phyloP scores from a whole-genome alignment of 2,888 invertebrate species.

The Drosophila koepferae region DNA sequence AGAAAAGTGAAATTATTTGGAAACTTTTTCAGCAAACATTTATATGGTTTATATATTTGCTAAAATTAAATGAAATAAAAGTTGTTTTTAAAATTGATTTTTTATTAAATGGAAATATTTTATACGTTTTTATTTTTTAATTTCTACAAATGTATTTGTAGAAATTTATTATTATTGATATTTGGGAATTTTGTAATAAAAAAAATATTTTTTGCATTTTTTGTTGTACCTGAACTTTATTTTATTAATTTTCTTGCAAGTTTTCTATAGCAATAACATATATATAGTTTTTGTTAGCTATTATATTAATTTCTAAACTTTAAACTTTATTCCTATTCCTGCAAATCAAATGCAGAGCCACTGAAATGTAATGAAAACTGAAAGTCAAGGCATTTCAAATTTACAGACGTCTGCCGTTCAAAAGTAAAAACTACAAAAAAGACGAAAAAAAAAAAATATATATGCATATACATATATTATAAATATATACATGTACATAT shows the following conservation, averaged over 20 bases:
- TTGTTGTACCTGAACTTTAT: too few relatives aligned
- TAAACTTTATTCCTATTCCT: not conserved
- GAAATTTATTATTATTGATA: too few relatives aligned
- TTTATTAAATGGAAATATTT: too few relatives aligned
- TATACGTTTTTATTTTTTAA: too few relatives aligned
- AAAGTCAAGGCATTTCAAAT: conserved; percentile 28
- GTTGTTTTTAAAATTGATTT: too few relatives aligned
- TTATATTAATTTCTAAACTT: not conserved
- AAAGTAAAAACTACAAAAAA: conserved; percentile 41
- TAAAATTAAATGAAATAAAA: not conserved
- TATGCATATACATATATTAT: not conserved
- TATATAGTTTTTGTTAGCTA: not conserved
- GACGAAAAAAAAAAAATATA: conserved; percentile 12
- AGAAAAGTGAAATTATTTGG: not conserved
- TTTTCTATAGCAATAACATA: too few relatives aligned
- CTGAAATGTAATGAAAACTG: conserved; percentile 1
- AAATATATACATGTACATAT: not conserved
- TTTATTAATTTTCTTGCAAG: too few relatives aligned
- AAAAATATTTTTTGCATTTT: too few relatives aligned
- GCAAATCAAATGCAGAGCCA: conserved; percentile 2
- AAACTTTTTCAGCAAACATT: not conserved
- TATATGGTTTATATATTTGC: not conserved
- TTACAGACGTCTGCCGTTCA: conserved; percentile 21
- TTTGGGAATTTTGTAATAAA: too few relatives aligned
- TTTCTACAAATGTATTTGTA: too few relatives aligned